Conservation (phyloP, 2,113 vertebrate species). For the Corynorhinus townsendii region DNA sequence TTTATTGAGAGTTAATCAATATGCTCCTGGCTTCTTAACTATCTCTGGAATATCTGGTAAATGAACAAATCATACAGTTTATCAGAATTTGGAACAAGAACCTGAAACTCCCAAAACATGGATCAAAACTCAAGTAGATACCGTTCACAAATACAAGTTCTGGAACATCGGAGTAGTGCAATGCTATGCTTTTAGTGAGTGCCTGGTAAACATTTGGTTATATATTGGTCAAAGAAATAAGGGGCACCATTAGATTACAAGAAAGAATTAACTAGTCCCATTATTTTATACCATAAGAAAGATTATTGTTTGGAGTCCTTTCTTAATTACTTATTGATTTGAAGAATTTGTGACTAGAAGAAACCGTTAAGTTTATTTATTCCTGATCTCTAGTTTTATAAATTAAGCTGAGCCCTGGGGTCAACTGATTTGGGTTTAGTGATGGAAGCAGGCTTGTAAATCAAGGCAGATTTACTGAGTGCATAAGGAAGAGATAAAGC, state of each 20-base stretch:
- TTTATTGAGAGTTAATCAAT: neutral
- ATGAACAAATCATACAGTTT: neutral
- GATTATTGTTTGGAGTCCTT: constrained; percentile 12
- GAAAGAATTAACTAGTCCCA: neutral
- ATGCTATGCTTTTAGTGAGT: neutral
- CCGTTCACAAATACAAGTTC: neutral
- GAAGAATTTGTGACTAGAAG: constrained; percentile 32
- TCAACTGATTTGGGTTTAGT: neutral
- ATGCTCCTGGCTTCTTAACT: neutral
- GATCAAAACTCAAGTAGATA: neutral
- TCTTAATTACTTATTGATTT: constrained; percentile 50
- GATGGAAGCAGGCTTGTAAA: neutral
- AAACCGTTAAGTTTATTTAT: constrained; percentile 6
- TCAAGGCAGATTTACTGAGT: neutral
- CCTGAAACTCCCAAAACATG: neutral
- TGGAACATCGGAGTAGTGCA: neutral
- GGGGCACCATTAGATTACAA: constrained; percentile 11
- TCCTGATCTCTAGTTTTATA: neutral
- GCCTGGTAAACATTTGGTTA: neutral
- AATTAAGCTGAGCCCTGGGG: neutral
- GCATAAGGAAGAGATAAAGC: neutral
- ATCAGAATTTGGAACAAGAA: neutral
- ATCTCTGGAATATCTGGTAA: neutral
- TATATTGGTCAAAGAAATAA: constrained; percentile 43
- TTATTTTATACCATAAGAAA: constrained; percentile 21